phyloP scores from a whole-genome alignment of 2,113 vertebrate species.

The Boulengerochromis microlepis region DNA sequence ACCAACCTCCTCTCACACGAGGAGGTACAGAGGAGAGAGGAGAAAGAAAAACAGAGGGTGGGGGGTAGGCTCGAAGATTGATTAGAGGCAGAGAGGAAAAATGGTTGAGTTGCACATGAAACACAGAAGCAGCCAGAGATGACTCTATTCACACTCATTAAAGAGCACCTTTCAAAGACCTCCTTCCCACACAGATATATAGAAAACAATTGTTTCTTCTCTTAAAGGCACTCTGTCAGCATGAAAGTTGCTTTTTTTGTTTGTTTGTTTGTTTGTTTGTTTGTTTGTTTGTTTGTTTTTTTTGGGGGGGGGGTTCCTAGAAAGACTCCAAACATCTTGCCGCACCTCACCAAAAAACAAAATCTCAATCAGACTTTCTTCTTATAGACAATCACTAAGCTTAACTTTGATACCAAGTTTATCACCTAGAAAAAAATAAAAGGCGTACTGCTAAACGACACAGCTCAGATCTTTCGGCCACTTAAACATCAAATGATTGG shows the following conservation, averaged over 20 bases:
- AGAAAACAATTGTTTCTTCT: not conserved
- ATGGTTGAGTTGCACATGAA: constrained; percentile 39
- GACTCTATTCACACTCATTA: constrained; percentile 42
- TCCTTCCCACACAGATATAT: not conserved
- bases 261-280: not conserved
- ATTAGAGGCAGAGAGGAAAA: constrained; percentile 47
- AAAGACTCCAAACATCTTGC: constrained; percentile 2
- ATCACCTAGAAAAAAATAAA: not conserved
- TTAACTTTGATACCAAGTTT: not conserved
- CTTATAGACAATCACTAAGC: not conserved
- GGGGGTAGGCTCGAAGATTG: constrained; percentile 47
- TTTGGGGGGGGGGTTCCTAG: accelerated
- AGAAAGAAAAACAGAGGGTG: constrained; percentile 3
- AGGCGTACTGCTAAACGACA: not conserved
- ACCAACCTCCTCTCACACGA: constrained; percentile 2
- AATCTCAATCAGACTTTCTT: not conserved
- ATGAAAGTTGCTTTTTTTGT: not conserved
- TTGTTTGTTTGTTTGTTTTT: no score
- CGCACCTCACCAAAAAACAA: not conserved
- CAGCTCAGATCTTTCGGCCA: not conserved
- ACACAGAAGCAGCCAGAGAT: constrained; percentile 43
- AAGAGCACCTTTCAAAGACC: constrained; percentile 28
- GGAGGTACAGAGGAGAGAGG: not conserved
- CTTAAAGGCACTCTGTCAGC: not conserved
- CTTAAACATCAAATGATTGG: not conserved